Percentiles rank a stretch among this genome's conserved stretches.
Conservation (phyloP, 2,797 vertebrate genomes). For the Hydrocynus forskahlii region DNA sequence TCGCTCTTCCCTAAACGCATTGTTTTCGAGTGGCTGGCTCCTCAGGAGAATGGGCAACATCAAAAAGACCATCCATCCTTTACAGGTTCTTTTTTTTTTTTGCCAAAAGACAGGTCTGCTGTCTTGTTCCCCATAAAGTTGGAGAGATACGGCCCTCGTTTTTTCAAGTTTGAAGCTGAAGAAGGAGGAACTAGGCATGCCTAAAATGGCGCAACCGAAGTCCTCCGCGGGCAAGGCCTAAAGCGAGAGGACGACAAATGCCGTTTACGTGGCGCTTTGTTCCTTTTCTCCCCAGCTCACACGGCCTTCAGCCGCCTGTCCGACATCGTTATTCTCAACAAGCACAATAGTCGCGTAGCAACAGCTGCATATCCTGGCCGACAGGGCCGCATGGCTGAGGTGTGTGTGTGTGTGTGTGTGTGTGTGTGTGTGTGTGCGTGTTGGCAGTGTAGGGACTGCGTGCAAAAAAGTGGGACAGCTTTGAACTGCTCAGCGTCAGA, state of each 20-base stretch:
- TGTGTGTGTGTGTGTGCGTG: conserved; percentile 32
- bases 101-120: neutral
- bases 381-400: conserved; percentile 40
- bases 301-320: conserved; percentile 52
- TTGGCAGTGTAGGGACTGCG: conserved; percentile 28
- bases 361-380: conserved; percentile 42
- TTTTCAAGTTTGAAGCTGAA: conserved; percentile 13
- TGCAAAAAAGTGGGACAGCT: conserved; percentile 57
- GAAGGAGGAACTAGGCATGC: conserved; percentile 8
- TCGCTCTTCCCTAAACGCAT: conserved; percentile 39
- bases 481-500: conserved; percentile 52
- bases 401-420: conserved; percentile 15
- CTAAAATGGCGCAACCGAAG: conserved; percentile 19
- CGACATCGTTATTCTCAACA: conserved; percentile 49
- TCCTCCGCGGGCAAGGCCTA: conserved; percentile 22
- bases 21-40: conserved; percentile 37
- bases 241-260: conserved; percentile 11
- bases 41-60: conserved; percentile 27
- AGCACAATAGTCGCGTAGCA: conserved; percentile 44
- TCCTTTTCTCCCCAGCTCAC: conserved; percentile 4
- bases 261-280: conserved; percentile 15
- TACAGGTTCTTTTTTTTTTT: conserved; percentile 11
- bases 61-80: conserved; percentile 22
- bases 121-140: neutral
- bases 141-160: conserved; percentile 9